Evolutionary conservation across 2,797 vertebrate genomes (phyloP).

Genomic region (Geotrypetes seraphini): DNA sequence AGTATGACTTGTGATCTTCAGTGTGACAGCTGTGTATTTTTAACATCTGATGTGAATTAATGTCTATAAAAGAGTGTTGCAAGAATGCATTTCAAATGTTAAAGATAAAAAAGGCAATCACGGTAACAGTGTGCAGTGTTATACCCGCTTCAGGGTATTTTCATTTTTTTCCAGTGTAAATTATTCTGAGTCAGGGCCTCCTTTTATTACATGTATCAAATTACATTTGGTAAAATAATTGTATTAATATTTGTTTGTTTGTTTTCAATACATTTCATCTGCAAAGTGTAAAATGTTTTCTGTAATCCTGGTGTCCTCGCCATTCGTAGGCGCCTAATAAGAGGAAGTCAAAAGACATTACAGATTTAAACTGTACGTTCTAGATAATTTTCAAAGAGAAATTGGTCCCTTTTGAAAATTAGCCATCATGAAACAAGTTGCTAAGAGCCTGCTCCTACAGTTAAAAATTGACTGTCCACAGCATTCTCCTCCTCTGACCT

Average conservation of each 20-base stretch:
- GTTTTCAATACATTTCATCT: too few species aligned
- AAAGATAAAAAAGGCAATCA: conserved; percentile 6
- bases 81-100: neutral
- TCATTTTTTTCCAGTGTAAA: neutral
- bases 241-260: conserved; percentile 6
- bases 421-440: too few species aligned
- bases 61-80: conserved; percentile 17
- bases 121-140: conserved; percentile 2
- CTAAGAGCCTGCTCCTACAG: too few species aligned
- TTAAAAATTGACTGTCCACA: too few species aligned
- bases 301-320: too few species aligned
- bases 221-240: conserved; percentile 28
- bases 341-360: too few species aligned
- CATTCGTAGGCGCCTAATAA: too few species aligned
- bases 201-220: conserved; percentile 11
- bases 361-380: too few species aligned
- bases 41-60: conserved; percentile 22
- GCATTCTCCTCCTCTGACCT: too few species aligned
- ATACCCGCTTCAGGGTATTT: conserved; percentile 1
- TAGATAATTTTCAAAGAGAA: too few species aligned
- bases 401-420: too few species aligned
- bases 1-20: conserved; percentile 28
- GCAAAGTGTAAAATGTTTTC: too few species aligned
- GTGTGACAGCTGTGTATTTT: conserved; percentile 35
- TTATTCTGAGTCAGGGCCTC: conserved; percentile 12